Conservation (phyloP, 2,797 vertebrate species). For the Melanotaenia parkinsoni region DNA sequence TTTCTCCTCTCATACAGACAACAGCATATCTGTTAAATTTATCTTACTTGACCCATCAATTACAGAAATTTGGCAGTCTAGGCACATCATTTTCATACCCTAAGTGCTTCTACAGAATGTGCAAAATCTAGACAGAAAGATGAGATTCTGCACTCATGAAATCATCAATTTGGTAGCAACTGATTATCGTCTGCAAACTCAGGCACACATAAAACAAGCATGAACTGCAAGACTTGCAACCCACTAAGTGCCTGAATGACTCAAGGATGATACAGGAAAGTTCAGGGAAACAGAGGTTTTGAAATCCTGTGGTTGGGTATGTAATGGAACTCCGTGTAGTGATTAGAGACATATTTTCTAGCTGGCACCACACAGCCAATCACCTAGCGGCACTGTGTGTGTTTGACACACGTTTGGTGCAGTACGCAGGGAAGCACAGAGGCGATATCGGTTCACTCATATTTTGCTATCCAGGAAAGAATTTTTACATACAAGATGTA, state of each 20-base stretch:
- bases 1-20: constrained; percentile 1
- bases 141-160: background rate
- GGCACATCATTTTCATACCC: constrained; percentile 16
- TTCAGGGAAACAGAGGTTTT: constrained; percentile 46
- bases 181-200: constrained; percentile 14
- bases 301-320: constrained; percentile 50
- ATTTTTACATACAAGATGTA: constrained; percentile 35
- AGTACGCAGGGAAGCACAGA: constrained; percentile 27
- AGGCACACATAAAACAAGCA: background rate
- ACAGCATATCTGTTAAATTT: constrained; percentile 15
- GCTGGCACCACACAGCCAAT: constrained; percentile 53
- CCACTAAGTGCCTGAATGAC: constrained; percentile 1
- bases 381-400: constrained; percentile 41
- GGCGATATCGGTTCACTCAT: constrained; percentile 51
- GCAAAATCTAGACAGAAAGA: constrained; percentile 10
- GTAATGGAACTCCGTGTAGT: constrained; percentile 64
- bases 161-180: background rate
- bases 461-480: constrained; percentile 62
- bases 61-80: constrained; percentile 9
- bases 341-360: constrained; percentile 64
- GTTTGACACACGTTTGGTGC: constrained; percentile 25
- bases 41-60: constrained; percentile 12
- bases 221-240: constrained; percentile 26
- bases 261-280: constrained; percentile 37
- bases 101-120: background rate